Evolutionary conservation across 2,888 invertebrate species (phyloP).

Genomic region (Calameuta pallipes): DNA sequence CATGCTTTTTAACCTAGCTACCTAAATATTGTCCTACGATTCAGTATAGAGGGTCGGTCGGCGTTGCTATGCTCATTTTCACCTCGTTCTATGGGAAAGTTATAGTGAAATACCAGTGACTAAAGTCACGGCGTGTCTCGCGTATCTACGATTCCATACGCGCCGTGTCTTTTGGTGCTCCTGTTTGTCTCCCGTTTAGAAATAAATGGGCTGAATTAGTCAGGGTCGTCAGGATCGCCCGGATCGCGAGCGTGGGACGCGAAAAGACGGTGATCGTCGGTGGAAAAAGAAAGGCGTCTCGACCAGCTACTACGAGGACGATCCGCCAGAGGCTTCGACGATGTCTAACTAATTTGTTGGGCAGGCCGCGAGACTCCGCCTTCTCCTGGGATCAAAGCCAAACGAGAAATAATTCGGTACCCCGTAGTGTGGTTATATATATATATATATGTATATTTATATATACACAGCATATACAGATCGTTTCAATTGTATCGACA

Average conservation of each 20-base stretch:
- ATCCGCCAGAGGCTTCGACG: conserved; percentile 27
- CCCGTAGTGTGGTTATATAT: not conserved
- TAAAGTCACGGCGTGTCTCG: not conserved
- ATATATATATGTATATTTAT: not conserved
- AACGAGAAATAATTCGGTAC: conserved; percentile 5
- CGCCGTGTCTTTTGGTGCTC: conserved; percentile 10
- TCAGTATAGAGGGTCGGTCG: not conserved
- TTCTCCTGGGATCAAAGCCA: conserved; percentile 38
- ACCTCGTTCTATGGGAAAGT: not conserved
- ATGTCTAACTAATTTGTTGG: conserved; percentile 49
- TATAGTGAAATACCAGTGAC: not conserved
- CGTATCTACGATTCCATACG: conserved; percentile 3
- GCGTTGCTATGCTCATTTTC: not conserved
- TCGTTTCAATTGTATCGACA: not conserved
- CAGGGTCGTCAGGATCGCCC: conserved; percentile 27
- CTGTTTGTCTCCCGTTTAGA: conserved; percentile 25
- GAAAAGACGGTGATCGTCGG: conserved; percentile 12
- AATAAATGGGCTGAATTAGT: conserved; percentile 39
- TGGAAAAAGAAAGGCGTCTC: conserved; percentile 8
- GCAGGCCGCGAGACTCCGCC: conserved; percentile 36
- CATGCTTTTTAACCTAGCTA: not conserved
- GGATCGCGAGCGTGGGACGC: conserved; percentile 31
- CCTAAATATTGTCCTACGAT: not conserved
- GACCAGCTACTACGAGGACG: conserved; percentile 19
- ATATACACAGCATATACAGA: not conserved